Evolutionary conservation across 2,797 vertebrate species (phyloP), one percentile per base, ranked within the genome.

Genomic region (Sus cebifrons): DNA sequence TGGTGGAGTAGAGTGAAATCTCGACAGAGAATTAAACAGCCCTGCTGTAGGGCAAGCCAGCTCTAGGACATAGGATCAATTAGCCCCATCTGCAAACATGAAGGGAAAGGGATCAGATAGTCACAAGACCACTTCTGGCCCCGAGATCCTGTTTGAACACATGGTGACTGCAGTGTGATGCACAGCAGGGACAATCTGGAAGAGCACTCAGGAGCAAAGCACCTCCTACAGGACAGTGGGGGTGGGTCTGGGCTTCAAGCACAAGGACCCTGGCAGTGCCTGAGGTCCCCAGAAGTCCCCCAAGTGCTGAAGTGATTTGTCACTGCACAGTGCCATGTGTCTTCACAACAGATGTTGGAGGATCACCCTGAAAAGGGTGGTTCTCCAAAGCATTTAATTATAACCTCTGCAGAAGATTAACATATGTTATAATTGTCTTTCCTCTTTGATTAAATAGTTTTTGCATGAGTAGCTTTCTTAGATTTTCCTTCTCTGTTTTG

Each of bases 381-480:
- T 98, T 98, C 98, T 98, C 98, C 67, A 74, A 96, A 98, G 98
- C 98, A 98, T 99, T 99, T 99, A 99, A 99, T 99, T 99, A 99
- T 99, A 98, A 98, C 97, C 97, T 98, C 98, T 98, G 99, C 99
- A 99, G 99, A 99, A 99, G 99, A 99, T 99, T 99, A 99, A 99
- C 99, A 99, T 99, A 99, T 99, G 99, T 99, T 99, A 99, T 99
- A 98, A 99, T 99, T 99, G 98, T 99, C 99, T 99, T 98, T 98
- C 98, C 98, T 98, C 98, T 99, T 99, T 99, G 99, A 99, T 99
- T 99, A 99, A 99, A 99, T 99, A 99, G 98, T 99, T 99, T 99
- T 99, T 99, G 98, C 98, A 98, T 99, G 98, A 98, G 98, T 98
- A 98, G 96, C 74, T 97, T 93, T 97, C 96, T 97, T 96, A 96